phyloP scores from a whole-genome alignment of 2,888 invertebrate genomes.

The Branchipolynoe longqiensis region DNA sequence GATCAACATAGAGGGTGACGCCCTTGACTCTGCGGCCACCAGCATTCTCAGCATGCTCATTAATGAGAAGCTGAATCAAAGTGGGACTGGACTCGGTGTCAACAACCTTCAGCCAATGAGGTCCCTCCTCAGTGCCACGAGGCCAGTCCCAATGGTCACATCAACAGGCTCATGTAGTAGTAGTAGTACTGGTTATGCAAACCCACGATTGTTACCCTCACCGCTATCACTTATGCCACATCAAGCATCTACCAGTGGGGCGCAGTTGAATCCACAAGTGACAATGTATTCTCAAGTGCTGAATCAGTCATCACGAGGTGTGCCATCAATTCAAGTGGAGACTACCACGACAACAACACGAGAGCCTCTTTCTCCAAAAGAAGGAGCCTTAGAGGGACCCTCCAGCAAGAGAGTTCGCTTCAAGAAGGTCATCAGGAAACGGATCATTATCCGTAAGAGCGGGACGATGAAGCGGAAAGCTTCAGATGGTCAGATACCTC shows the following conservation, averaged over 20 bases:
- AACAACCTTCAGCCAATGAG: background rate
- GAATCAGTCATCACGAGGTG: background rate
- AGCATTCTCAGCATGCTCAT: slow-evolving; percentile 20
- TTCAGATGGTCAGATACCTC: background rate
- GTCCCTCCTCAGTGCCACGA: background rate
- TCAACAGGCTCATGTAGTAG: background rate
- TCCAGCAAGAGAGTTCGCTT: background rate
- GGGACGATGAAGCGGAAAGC: slow-evolving; percentile 4
- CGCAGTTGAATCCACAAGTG: too few species aligned
- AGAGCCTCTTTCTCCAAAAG: background rate
- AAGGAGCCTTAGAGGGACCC: background rate
- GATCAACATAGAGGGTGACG: slow-evolving; percentile 12
- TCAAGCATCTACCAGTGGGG: background rate
- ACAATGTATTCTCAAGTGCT: background rate
- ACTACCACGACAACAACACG: background rate
- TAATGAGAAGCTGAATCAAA: background rate
- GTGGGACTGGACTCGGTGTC: too few species aligned
- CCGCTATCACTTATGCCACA: background rate
- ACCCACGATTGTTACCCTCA: background rate
- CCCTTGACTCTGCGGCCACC: slow-evolving; percentile 19
- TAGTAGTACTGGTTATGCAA: background rate
- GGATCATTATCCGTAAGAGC: slow-evolving; percentile 32
- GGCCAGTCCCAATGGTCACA: background rate
- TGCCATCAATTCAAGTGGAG: background rate
- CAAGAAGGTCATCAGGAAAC: slow-evolving; percentile 31